Evolutionary conservation across 2,113 vertebrate species (phyloP), one percentile per base, ranked within the genome.

Genomic region (Cairina moschata): DNA sequence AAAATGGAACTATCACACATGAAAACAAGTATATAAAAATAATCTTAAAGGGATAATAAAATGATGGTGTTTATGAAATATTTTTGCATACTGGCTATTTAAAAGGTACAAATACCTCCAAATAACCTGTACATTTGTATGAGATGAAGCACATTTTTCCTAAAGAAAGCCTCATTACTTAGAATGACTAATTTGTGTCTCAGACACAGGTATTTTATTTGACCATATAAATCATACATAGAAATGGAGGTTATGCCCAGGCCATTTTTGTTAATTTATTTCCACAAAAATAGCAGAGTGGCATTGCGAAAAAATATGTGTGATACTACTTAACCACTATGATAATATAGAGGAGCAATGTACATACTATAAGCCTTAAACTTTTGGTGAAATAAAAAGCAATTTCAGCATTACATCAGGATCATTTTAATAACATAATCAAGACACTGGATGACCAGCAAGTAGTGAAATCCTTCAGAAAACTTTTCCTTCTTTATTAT

Each of bases 1-100:
- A 95, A 96, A 86, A 79, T 78, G 20, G 72, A 78, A 81, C 77
- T 34, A 90, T 88, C 77, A 72, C 26, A 38, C 29, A 72, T 7
- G 86, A 86, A 74, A 89, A 75, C 9, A 85, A 88, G 72, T 58
- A 80, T 62, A 90, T 90, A 88, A 96, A 97, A 82, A 85, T 72
- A 96, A 92, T 58, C 68, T 87, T 92, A 54, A 68, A 95, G 73
- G 38, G 23, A 67, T 88, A 91, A 77, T 95, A 81, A 92, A 66
- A 90, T 66, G 2, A 65, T 56, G 38, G 18, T 26, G 8, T n/a
- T 59, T 86, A 81, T 84, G 80, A 93, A 95, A 82, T 91, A 83
- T 93, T 91, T 92, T 97, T 96, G 89, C 74, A 67, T 91, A 85
- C n/a, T n/a, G 11, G 60, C 69, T 38, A 67, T 96, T 97, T 90